Conservation (phyloP, 2,888 invertebrate species). For the Eupithecia subfuscata region DNA sequence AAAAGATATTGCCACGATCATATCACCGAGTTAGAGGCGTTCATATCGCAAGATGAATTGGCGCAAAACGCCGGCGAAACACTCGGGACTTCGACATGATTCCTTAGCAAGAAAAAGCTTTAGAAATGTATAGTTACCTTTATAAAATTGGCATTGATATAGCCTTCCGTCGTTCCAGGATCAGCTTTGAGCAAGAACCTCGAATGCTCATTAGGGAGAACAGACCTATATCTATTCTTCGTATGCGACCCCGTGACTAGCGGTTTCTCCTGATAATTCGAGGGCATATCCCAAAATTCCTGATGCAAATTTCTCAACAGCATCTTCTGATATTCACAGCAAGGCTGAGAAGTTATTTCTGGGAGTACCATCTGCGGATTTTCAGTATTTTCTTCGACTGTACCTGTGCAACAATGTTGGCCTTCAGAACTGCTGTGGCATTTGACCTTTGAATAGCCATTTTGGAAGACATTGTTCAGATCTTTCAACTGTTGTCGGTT, state of each 20-base stretch:
- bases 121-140: conserved; percentile 83
- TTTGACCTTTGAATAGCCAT: conserved; percentile 78
- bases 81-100: not conserved
- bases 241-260: conserved; percentile 94
- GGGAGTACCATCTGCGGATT: conserved; percentile 75
- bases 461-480: conserved; percentile 84
- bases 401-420: conserved; percentile 67
- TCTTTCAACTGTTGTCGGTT: conserved; percentile 85
- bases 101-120: not conserved
- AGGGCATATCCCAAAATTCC: conserved; percentile 97
- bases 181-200: conserved; percentile 88
- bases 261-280: conserved; percentile 95
- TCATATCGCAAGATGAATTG: not conserved
- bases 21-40: too few relatives aligned
- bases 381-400: conserved; percentile 63
- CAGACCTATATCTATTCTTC: conserved; percentile 95
- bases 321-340: conserved; percentile 85
- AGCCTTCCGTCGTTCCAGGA: conserved; percentile 86
- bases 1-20: not conserved
- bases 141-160: conserved; percentile 97
- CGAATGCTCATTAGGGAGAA: conserved; percentile 94
- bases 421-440: conserved; percentile 65
- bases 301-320: conserved; percentile 87
- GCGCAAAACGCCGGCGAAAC: not conserved
- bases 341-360: conserved; percentile 71